phyloP scores from a whole-genome alignment of 2,113 vertebrate species.

The Aegypius monachus region DNA sequence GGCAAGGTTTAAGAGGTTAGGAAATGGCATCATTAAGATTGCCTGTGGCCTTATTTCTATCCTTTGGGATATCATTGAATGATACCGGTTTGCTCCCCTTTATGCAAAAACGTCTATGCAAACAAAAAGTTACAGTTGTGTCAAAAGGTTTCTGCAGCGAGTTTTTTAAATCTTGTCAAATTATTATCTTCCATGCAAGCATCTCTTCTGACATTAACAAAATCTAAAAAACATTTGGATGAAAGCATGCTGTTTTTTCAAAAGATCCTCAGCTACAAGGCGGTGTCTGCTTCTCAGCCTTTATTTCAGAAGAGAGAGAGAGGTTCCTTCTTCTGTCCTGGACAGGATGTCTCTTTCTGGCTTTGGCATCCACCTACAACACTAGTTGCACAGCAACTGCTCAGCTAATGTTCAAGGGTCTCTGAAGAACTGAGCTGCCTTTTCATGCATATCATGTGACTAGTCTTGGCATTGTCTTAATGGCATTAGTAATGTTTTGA shows the following conservation, averaged over 20 bases:
- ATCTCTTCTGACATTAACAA: background rate
- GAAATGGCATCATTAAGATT: background rate
- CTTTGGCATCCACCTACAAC: background rate
- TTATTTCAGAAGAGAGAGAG: background rate
- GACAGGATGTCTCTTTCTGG: background rate
- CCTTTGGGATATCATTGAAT: background rate
- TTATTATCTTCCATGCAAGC: background rate
- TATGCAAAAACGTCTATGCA: background rate
- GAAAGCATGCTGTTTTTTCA: background rate
- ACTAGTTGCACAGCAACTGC: background rate
- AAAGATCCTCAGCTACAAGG: background rate
- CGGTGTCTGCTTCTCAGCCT: background rate
- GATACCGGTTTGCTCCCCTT: accelerated
- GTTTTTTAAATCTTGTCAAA: background rate
- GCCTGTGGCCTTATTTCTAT: background rate
- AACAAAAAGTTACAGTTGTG: background rate
- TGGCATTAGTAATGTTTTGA: slow-evolving; percentile 48
- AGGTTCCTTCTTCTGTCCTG: background rate
- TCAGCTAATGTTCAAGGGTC: background rate
- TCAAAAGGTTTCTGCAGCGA: background rate
- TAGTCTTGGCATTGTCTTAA: slow-evolving; percentile 22
- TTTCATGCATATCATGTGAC: background rate
- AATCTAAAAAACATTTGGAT: background rate
- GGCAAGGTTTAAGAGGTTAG: background rate
- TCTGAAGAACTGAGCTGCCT: background rate